Base-by-base conservation (phyloP, 2,888 invertebrate genomes). In the Troides oblongomaculatus region DNA sequence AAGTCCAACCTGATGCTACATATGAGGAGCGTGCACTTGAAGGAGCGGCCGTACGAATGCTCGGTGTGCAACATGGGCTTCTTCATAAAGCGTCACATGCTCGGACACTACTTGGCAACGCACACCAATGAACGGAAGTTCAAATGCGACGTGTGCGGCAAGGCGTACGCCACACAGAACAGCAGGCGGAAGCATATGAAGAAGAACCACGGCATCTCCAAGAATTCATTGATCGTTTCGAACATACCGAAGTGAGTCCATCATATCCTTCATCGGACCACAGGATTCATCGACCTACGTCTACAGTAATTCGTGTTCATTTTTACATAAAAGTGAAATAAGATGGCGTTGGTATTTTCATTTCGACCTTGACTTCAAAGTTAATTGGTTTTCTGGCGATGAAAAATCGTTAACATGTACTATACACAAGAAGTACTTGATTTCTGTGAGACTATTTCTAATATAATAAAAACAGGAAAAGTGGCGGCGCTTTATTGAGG, bases 141-240 rank as follows among this genome's bases (percentile, higher is more conserved):
- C 70, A 93, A 94, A 68, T 95, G 95, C 73, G 94, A 94, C 18
- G 86, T 94, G 0, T 95, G 95, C 74, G 93, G 93, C 0, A 94
- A 93, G 68, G 94, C 93, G 74, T 93, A 90, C 68, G 90, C 90
- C 0, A 92, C 90, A 4, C 89, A 90, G 75, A 90, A 86, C 64
- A 89, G 90, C 70, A 86, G 83, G 63, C 76, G 88, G 36, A 90
- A 89, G 71, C 92, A 92, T 71, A 86, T 92, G 89, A 92, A 88
- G 78, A 92, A 90, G 70, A 90, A 87, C 71, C 91, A 91, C 64
- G 90, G 86, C 2, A 82, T 87, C 8, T 74, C 81, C 0, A 84
- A 83, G 69, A 77, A 72, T 50, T 70, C 73, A 17, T 62, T 76
- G 62, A 70, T 75, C 56, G 68, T 74, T 6, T 74, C 73, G 61